Evolutionary conservation across 64 coral and sea anemone genomes (phyloP).

Genomic region (Montipora cactus): DNA sequence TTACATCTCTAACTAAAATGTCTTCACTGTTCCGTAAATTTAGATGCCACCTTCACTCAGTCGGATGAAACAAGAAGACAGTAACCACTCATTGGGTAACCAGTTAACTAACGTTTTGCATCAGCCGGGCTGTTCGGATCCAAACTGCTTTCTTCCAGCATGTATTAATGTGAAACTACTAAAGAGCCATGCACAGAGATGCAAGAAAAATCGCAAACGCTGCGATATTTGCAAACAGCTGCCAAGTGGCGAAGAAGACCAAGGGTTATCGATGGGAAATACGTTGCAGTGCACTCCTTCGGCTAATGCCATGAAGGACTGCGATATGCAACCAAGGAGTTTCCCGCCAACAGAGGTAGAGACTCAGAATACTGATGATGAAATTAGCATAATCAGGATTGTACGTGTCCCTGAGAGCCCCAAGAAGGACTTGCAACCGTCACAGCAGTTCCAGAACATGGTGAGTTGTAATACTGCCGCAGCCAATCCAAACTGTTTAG

Average conservation of each 20-base stretch:
- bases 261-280: neutral
- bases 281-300: neutral
- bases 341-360: neutral
- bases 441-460: neutral
- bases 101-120: neutral
- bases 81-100: neutral
- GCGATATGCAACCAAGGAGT: neutral
- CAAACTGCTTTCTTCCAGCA: slow-evolving; percentile 24
- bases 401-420: neutral
- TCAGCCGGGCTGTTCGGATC: slow-evolving; percentile 25
- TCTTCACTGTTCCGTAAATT: neutral
- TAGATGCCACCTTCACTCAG: neutral
- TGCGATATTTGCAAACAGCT: slow-evolving; percentile 36
- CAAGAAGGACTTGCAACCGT: neutral
- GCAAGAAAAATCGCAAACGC: neutral
- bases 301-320: neutral
- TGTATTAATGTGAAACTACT: slow-evolving; percentile 18
- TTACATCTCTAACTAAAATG: neutral
- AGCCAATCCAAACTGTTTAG: neutral
- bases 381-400: slow-evolving; percentile 12
- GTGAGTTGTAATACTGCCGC: neutral
- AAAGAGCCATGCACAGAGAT: slow-evolving; percentile 5
- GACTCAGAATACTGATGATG: neutral
- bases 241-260: neutral
- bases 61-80: neutral